phyloP scores from a whole-genome alignment of 1,140 invertebrate genomes.

The Hyposmocoma kahamanoa region DNA sequence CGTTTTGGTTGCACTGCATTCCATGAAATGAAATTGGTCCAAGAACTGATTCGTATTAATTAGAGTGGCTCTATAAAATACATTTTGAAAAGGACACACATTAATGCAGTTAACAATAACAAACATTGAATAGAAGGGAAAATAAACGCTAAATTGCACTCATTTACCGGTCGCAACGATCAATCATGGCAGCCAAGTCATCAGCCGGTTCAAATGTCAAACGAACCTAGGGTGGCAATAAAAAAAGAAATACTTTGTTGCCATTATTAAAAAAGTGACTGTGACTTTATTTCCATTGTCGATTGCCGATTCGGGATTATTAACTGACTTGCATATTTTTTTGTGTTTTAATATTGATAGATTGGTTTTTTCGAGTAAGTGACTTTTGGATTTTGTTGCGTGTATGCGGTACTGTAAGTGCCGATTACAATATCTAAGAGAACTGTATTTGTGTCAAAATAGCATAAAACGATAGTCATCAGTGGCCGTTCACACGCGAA shows the following conservation, averaged over 20 bases:
- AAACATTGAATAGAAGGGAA: slow-evolving; percentile 55
- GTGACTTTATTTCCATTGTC: slow-evolving; percentile 73
- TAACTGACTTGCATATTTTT: slow-evolving; percentile 74
- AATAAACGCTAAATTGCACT: slow-evolving; percentile 69
- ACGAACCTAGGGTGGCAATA: slow-evolving; percentile 69
- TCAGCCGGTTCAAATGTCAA: slow-evolving; percentile 72
- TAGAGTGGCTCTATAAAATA: not conserved
- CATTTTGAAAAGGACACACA: not conserved
- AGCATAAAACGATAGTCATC: slow-evolving; percentile 55
- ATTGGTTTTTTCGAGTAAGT: slow-evolving; percentile 65
- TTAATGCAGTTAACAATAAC: slow-evolving; percentile 47
- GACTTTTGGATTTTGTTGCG: slow-evolving; percentile 58
- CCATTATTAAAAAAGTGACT: slow-evolving; percentile 74
- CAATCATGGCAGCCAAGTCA: slow-evolving; percentile 69
- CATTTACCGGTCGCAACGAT: slow-evolving; percentile 69
- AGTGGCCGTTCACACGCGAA: slow-evolving; percentile 37
- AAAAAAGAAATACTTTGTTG: slow-evolving; percentile 65
- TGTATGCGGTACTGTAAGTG: slow-evolving; percentile 38
- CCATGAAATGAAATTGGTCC: too few relatives aligned
- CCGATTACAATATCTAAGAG: slow-evolving; percentile 52
- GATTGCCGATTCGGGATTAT: slow-evolving; percentile 72
- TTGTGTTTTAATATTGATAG: slow-evolving; percentile 74
- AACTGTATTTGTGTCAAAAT: slow-evolving; percentile 49
- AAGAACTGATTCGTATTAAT: too few relatives aligned
- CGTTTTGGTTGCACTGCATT: too few relatives aligned